Evolutionary conservation across 2,888 invertebrate genomes (phyloP), one percentile per base, ranked within the genome.

Genomic region (Caenorhabditis drosophilae): DNA sequence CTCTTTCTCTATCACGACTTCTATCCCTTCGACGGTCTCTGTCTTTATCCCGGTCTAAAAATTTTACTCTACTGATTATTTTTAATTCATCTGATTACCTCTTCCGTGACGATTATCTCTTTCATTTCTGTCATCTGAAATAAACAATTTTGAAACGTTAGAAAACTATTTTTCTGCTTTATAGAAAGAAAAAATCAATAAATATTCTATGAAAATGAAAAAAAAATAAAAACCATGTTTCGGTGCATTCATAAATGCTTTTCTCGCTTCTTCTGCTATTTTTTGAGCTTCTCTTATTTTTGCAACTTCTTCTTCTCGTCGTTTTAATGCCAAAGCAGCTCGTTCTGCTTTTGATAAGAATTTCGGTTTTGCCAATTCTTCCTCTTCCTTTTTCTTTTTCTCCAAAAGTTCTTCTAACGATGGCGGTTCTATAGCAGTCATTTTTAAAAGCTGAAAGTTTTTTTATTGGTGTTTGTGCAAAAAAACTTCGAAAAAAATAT

Each of bases 301-400:
- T 16, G 89, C 90, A 0, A 93, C 70, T 85, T 94, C 91, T 83
- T 92, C 91, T 81, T 93, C 91, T 0, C 98, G 88, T 49, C 91
- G 88, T 82, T 91, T 90, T 16, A 99, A 80, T 0, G 98, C 98
- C 80, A 93, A 89, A 0, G 90, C 90, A 0, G 90, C 92, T 78
- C 98, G 88, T 84, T 98, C 93, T 84, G 95, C 95, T 87, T 96
- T 97, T 0, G 93, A 92, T 35, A 98, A 86, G 84, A 99, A 98
- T 27, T 94, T 93, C 0, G 98, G 98, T 85, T 96, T 97, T 77
- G 93, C 92, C 50, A 92, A 88, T 1, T 92, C 93, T 80, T 91
- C 92, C 84, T 96, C 94, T 83, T 95, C 95, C 0, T 92, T 92
- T 83, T 97, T 95, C 84, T 95, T 95, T 85, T 94, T 95, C 0